Percentiles rank a stretch among this genome's conserved stretches.
These are phyloP conservation scores for Ditylenchus dipsaci DNA, from an alignment of 1,140 invertebrate species.

Conservation along the genomic window DNA sequence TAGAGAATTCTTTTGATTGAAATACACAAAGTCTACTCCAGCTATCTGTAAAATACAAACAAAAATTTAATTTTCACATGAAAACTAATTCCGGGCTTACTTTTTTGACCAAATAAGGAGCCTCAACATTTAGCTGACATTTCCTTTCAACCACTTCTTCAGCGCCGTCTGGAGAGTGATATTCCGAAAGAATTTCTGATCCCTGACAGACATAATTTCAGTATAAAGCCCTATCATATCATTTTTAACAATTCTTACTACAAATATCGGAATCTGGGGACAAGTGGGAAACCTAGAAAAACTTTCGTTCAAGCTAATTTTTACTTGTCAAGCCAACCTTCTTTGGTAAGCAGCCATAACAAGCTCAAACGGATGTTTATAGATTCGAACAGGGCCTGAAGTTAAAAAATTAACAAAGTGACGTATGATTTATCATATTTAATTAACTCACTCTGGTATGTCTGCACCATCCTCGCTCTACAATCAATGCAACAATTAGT, in stretches of 20 bases:
- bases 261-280: neutral
- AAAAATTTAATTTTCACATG: too few relatives aligned
- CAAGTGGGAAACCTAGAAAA: slow-evolving; percentile 22
- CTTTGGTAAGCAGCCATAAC: slow-evolving; percentile 74
- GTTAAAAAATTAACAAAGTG: neutral
- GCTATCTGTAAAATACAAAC: slow-evolving; percentile 72
- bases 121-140: slow-evolving; percentile 86
- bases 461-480: slow-evolving; percentile 77
- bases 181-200: slow-evolving; percentile 76
- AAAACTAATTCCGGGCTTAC: too few relatives aligned
- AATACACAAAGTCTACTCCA: slow-evolving; percentile 84
- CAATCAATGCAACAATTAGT: neutral
- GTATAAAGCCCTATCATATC: slow-evolving; percentile 92
- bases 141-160: slow-evolving; percentile 77
- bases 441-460: slow-evolving; percentile 72
- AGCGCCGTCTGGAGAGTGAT: slow-evolving; percentile 73
- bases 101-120: slow-evolving; percentile 90
- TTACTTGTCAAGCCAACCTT: slow-evolving; percentile 19
- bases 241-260: slow-evolving; percentile 68
- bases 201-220: slow-evolving; percentile 78
- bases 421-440: neutral
- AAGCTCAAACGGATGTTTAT: slow-evolving; percentile 91
- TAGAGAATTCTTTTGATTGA: slow-evolving; percentile 84
- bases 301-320: neutral
- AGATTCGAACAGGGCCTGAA: slow-evolving; percentile 75